Conservation (phyloP, 2,797 vertebrate species). For the Manis javanica region DNA sequence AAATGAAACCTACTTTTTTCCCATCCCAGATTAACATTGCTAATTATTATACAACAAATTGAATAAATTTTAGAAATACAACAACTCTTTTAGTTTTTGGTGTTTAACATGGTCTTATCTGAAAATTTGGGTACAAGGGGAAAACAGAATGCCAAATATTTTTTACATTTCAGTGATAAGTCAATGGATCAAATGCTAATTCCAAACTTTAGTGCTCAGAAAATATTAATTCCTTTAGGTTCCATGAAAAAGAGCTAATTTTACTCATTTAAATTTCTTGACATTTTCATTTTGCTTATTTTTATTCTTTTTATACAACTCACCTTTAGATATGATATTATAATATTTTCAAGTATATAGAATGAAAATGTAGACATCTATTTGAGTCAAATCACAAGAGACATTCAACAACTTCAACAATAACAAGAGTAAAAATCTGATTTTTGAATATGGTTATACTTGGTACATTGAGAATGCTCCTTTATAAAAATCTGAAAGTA, state of each 20-base stretch:
- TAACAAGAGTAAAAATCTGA: background rate
- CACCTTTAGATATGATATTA: background rate
- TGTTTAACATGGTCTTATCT: background rate
- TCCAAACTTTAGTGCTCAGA: background rate
- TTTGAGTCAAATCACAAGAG: background rate
- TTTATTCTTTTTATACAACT: slow-evolving; percentile 39
- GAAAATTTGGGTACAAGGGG: background rate
- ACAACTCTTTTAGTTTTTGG: background rate
- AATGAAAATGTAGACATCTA: slow-evolving; percentile 39
- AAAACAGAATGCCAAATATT: background rate
- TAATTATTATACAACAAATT: background rate
- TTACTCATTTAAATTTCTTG: background rate
- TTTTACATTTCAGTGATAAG: slow-evolving; percentile 41
- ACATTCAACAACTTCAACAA: slow-evolving; percentile 45
- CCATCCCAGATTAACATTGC: background rate
- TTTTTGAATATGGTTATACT: background rate
- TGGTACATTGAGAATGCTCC: background rate
- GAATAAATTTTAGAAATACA: slow-evolving; percentile 43
- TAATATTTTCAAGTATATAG: slow-evolving; percentile 18
- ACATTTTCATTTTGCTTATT: background rate
- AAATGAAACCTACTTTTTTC: background rate
- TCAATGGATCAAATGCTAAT: slow-evolving; percentile 1
- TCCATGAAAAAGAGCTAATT: slow-evolving; percentile 16
- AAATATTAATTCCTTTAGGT: slow-evolving; percentile 16
- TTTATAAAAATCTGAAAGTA: background rate